A percentile compares a stretch with the other conserved stretches of the same genome.
Conservation (phyloP, 2,888 invertebrate species). For the Tetranychus piercei region DNA sequence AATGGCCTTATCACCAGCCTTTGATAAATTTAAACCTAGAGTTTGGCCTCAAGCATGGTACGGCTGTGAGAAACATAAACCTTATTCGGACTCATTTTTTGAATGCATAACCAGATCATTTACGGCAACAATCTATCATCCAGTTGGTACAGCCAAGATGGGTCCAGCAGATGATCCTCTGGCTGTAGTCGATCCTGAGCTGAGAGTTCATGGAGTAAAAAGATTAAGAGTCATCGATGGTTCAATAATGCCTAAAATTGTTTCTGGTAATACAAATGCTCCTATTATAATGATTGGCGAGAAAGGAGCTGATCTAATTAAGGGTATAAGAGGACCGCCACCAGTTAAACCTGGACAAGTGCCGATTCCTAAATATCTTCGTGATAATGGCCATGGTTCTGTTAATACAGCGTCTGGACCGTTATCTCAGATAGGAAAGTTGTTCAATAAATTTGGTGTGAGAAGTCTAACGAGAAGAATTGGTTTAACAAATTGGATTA, state of each 20-base stretch:
- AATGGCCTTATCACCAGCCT: conserved; percentile 22
- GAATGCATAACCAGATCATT: conserved; percentile 24
- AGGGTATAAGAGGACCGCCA: background rate
- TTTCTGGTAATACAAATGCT: conserved; percentile 42
- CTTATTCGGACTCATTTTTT: conserved; percentile 32
- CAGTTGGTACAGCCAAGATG: conserved; percentile 23
- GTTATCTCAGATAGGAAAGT: background rate
- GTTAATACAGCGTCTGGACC: background rate
- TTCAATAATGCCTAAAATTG: conserved; percentile 70
- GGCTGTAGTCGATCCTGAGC: conserved; percentile 25
- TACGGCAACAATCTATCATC: conserved; percentile 25
- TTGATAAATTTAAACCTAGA: conserved; percentile 19
- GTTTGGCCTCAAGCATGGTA: conserved; percentile 22
- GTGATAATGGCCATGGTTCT: background rate
- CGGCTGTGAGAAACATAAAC: conserved; percentile 39
- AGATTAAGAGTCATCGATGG: conserved; percentile 66
- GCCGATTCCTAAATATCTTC: conserved; percentile 1
- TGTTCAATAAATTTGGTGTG: conserved; percentile 6
- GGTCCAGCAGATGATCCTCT: conserved; percentile 22
- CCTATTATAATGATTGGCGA: conserved; percentile 14
- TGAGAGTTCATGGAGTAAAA: conserved; percentile 41
- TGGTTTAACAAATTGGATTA: background rate
- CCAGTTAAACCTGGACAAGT: conserved; percentile 8
- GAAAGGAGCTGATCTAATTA: conserved; percentile 13
- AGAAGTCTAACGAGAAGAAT: background rate